phyloP scores from a whole-genome alignment of 2,797 vertebrate genomes.

The Remorina albescens region DNA sequence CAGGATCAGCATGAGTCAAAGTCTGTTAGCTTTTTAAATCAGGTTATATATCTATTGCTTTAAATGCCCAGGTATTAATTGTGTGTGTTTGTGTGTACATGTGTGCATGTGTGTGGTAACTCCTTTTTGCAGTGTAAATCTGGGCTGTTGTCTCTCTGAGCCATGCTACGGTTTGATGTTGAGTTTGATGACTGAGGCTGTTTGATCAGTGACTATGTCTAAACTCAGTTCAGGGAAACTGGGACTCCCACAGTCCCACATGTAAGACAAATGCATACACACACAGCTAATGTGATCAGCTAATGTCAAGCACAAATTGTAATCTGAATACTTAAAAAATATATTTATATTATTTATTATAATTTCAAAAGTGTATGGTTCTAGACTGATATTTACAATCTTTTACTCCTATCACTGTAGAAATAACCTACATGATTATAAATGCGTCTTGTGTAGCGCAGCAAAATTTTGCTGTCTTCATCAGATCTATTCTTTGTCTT shows the following conservation, averaged over 20 bases:
- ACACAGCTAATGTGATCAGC: slow-evolving; percentile 7
- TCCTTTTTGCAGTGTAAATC: slow-evolving; percentile 43
- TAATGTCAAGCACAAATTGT: slow-evolving; percentile 15
- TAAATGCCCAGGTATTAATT: neutral
- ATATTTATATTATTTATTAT: neutral
- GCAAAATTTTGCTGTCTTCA: slow-evolving; percentile 64
- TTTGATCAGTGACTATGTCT: slow-evolving; percentile 74
- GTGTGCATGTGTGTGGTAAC: neutral
- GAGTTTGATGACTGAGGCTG: slow-evolving; percentile 70
- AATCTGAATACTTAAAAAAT: slow-evolving; percentile 12
- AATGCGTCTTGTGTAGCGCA: slow-evolving; percentile 37
- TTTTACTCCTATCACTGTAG: neutral
- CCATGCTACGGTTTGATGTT: slow-evolving; percentile 55
- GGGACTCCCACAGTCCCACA: slow-evolving; percentile 38
- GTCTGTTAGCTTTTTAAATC: slow-evolving; percentile 7
- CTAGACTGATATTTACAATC: slow-evolving; percentile 1
- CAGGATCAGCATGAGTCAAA: slow-evolving; percentile 8
- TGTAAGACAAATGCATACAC: slow-evolving; percentile 25
- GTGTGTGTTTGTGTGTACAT: neutral
- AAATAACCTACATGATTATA: slow-evolving; percentile 15
- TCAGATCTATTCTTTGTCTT: slow-evolving; percentile 65
- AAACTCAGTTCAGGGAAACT: slow-evolving; percentile 55
- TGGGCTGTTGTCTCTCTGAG: slow-evolving; percentile 52
- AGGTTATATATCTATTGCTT: neutral
- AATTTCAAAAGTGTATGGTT: neutral